Conservation (phyloP, 2,113 vertebrate genomes). For the Fregetta grallaria region DNA sequence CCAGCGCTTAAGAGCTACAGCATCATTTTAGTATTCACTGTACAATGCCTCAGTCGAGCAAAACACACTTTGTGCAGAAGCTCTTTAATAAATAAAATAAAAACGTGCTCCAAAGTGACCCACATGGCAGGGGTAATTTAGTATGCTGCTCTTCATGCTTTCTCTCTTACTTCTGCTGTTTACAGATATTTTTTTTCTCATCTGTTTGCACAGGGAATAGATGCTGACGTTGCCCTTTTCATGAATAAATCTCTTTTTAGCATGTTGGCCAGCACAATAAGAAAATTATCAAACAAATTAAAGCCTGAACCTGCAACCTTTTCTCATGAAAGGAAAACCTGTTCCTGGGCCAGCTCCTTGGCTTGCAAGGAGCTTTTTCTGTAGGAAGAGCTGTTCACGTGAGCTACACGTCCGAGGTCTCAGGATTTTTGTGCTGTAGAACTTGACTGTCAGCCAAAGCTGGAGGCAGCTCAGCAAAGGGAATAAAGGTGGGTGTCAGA, state of each 20-base stretch:
- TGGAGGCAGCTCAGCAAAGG: neutral
- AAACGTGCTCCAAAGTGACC: constrained; percentile 63
- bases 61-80: constrained; percentile 43
- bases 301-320: constrained; percentile 15
- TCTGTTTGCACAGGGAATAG: constrained; percentile 48
- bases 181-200: constrained; percentile 14
- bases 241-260: constrained; percentile 54
- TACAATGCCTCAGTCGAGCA: neutral
- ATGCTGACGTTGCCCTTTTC: constrained; percentile 42
- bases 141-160: constrained; percentile 50
- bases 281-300: constrained; percentile 51
- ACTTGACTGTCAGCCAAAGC: constrained; percentile 30
- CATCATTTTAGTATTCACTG: constrained; percentile 17
- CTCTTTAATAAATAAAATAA: constrained; percentile 61
- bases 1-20: neutral
- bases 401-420: neutral
- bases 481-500: neutral
- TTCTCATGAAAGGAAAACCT: constrained; percentile 4
- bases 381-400: neutral
- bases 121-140: constrained; percentile 49
- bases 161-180: constrained; percentile 19
- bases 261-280: constrained; percentile 45
- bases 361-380: neutral
- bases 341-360: neutral
- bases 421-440: constrained; percentile 14